A percentile compares a stretch with the other conserved stretches of the same genome.
phyloP scores from a whole-genome alignment of 1,140 invertebrate species.

The Diploscapter pachys region DNA sequence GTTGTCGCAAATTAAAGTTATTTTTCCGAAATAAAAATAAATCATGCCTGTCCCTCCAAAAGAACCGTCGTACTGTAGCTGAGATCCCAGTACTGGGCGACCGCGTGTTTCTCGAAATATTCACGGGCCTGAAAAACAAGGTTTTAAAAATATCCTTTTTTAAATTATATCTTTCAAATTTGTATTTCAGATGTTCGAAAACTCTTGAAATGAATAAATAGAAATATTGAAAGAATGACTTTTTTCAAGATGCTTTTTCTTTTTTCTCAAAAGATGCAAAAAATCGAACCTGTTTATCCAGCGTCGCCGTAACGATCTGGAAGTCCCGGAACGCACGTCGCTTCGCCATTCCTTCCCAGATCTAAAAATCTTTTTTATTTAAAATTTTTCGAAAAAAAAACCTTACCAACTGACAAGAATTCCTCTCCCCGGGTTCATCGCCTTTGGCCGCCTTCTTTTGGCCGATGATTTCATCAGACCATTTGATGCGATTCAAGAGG shows the following conservation, averaged over 20 bases:
- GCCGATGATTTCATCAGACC: constrained; percentile 77
- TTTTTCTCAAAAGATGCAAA: too few relatives aligned
- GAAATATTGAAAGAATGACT: too few relatives aligned
- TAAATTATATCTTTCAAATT: not conserved
- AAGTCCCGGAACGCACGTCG: constrained; percentile 81
- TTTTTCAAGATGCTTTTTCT: too few relatives aligned
- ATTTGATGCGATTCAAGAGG: constrained; percentile 93
- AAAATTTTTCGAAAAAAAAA: constrained; percentile 60
- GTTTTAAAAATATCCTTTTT: constrained; percentile 53
- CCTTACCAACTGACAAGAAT: constrained; percentile 84
- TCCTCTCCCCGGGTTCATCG: constrained; percentile 70
- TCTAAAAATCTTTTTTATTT: constrained; percentile 39
- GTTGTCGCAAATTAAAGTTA: too few relatives aligned
- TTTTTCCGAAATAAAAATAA: too few relatives aligned
- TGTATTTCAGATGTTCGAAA: not conserved
- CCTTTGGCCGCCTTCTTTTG: constrained; percentile 63
- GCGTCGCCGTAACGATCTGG: constrained; percentile 88
- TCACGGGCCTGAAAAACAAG: constrained; percentile 71
- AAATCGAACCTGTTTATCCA: constrained; percentile 70
- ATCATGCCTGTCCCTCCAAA: constrained; percentile 25
- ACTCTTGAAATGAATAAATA: too few relatives aligned
- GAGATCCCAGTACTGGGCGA: constrained; percentile 97
- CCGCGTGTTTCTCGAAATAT: constrained; percentile 86
- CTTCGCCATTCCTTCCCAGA: constrained; percentile 73
- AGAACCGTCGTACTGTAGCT: constrained; percentile 86